Conservation (phyloP, 2,888 invertebrate species). For the Chloromyia formosa region DNA sequence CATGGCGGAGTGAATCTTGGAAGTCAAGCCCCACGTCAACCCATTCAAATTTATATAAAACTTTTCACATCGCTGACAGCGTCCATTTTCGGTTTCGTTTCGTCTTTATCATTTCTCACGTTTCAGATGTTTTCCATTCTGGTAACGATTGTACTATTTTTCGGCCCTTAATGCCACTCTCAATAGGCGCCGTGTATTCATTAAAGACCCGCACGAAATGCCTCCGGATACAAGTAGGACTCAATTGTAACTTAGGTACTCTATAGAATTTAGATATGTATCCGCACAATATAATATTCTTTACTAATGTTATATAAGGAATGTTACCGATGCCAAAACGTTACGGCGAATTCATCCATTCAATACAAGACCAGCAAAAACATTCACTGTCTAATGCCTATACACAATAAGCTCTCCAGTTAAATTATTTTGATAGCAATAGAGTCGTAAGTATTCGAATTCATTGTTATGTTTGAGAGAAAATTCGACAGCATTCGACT, state of each 20-base stretch:
- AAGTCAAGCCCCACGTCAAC: too few relatives aligned
- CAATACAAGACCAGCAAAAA: not conserved
- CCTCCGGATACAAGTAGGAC: not conserved
- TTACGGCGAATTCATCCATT: not conserved
- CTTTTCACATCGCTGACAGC: slow-evolving; percentile 5
- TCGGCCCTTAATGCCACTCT: not conserved
- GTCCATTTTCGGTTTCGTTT: not conserved
- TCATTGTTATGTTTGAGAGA: not conserved
- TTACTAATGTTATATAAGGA: too few relatives aligned
- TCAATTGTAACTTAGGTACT: not conserved
- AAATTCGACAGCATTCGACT: not conserved
- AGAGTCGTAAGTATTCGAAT: not conserved
- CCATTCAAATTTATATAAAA: not conserved
- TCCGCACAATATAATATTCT: too few relatives aligned
- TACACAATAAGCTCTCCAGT: not conserved
- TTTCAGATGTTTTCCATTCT: not conserved
- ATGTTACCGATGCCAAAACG: too few relatives aligned
- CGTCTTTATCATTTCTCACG: slow-evolving; percentile 7
- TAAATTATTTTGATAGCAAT: not conserved
- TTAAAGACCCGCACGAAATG: slow-evolving; percentile 3
- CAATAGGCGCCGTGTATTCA: not conserved
- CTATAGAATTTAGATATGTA: not conserved
- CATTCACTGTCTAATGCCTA: not conserved
- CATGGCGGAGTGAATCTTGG: too few relatives aligned
- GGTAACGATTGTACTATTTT: not conserved